Evolutionary conservation across 2,113 vertebrate genomes (phyloP), one percentile per base, ranked within the genome.

Genomic region (Laticauda laticaudata): DNA sequence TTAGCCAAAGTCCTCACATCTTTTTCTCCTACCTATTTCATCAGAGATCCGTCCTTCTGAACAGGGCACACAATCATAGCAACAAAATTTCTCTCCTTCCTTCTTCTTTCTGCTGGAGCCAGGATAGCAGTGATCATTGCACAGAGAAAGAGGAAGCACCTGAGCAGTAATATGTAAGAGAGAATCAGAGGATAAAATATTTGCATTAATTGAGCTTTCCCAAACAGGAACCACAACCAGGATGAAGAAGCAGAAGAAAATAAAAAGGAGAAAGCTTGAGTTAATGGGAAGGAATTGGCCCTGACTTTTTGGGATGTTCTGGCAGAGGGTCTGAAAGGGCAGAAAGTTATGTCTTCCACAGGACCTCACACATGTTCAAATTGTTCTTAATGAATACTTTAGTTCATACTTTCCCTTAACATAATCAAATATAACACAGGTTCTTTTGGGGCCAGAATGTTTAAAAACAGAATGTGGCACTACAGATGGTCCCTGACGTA

Each of bases 11-110:
- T 86, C 20, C 8, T 23, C 43, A 51, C 9, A 51, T 51, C 51
- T 23, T 23, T 86, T 24, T 86, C 0, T 86, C 20, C 20, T 45
- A 86, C 81, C 21, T 24, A 4, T 86, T 45, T 48, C 7, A 6
- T 45, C 43, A 87, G 86, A 87, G 3, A 87, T 87, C 86, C 12
- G 11, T 4, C 91, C 86, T 69, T 43, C 48, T 29, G 91, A 59
- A 69, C 91, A 92, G 10, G 59, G n/a, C 39, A 10, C 26, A 55
- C 86, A 92, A 88, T 88, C n/a, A 18, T 92, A 92, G 23, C 91
- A 92, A n/a, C 91, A 92, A 26, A 92, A 92, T 55, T 39, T 53
- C 59, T 88, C 45, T 2, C 91, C 86, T 12, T 92, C 87, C 21
- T 55, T 92, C 15, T 88, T 92, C 9, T 88, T 69, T 12, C 51